Percentiles rank a stretch among this genome's conserved stretches.
Conservation (phyloP, 2,797 vertebrate genomes). For the Acipenser ruthenus region DNA sequence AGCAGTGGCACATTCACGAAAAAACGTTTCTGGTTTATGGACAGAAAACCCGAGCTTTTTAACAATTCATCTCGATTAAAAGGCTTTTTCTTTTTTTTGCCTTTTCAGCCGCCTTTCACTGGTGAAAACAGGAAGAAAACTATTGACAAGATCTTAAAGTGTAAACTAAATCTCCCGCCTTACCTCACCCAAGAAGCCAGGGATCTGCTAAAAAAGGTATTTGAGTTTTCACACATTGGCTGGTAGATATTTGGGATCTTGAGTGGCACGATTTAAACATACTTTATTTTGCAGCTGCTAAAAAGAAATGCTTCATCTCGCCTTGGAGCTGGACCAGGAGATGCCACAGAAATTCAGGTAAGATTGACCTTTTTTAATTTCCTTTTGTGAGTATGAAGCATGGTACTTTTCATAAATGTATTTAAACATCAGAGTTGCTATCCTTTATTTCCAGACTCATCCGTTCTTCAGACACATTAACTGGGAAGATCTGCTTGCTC, state of each 20-base stretch:
- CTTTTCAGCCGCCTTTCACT: constrained; percentile 82
- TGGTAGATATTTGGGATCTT: not conserved
- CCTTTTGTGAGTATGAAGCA: no score
- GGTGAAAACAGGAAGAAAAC: constrained; percentile 94
- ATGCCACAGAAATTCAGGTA: constrained; percentile 89
- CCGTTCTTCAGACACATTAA: constrained; percentile 91
- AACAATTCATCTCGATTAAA: no score
- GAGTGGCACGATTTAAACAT: not conserved
- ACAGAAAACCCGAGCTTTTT: no score
- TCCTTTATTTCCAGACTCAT: constrained; percentile 62
- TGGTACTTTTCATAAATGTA: no score
- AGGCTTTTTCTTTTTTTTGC: not conserved
- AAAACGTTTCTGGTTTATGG: no score
- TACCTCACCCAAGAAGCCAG: constrained; percentile 99
- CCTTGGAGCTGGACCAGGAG: constrained; percentile 79
- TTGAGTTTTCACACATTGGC: not conserved
- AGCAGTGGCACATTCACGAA: no score
- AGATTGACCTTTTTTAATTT: constrained; percentile 23
- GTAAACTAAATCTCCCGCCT: constrained; percentile 96
- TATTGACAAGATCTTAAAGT: constrained; percentile 94
- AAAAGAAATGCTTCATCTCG: constrained; percentile 86
- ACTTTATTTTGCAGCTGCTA: constrained; percentile 69
- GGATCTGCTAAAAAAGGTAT: constrained; percentile 88
- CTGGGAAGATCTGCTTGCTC: constrained; percentile 89
- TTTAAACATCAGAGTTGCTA: no score